Base-by-base conservation (phyloP, 2,888 invertebrate species). In the Hermaeophaga mercurialis region DNA sequence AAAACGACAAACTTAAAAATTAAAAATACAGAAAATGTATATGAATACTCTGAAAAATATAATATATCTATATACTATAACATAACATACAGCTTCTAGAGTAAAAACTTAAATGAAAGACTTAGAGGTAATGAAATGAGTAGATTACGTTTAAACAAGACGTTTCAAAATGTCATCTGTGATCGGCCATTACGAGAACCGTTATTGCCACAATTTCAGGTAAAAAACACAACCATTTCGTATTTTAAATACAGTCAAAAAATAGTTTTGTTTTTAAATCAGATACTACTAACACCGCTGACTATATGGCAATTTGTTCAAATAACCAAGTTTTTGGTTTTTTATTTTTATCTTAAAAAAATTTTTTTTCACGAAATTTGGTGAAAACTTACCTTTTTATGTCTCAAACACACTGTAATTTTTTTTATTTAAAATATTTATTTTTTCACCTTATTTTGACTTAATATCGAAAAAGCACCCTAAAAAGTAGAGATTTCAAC, bases 31-130 rank as follows among this genome's bases (percentile, higher is more conserved):
- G 48, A 57, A 46, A 57, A 53, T 74, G 73, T 74, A 74, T 76
- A 76, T 76, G 74, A 76, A 76, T 75, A 76, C 76, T 76, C 73
- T 75, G 74, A 70, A 74, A 72, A 75, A 75, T 72, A 71, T 71
- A 70, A 69, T 70, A 70, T 69, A 67, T 70, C 68, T 70, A 70
- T 67, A 70, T 28, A 44, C 38, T 45, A 49, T 54, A 60, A 55
- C 31, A 43, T 56, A 43, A 39, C 49, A 43, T 52, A 56, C 36
- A 39, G 50, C 54, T 53, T 24, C 38, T 60, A 58, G n/a, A 45
- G 43, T 34, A 60, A 56, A 56, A 64, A 56, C 61, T 56, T 60
- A 68, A 62, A 69, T 68, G 69, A 69, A 71, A 70, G 67, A 69
- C 68, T 65, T 63, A 68, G 69, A 71, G 70, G 70, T 69, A 71